A percentile compares a stretch with the other conserved stretches of the same genome.
Evolutionary conservation across 2,113 vertebrate genomes (phyloP).

Genomic region (Anthoscopus minutus): DNA sequence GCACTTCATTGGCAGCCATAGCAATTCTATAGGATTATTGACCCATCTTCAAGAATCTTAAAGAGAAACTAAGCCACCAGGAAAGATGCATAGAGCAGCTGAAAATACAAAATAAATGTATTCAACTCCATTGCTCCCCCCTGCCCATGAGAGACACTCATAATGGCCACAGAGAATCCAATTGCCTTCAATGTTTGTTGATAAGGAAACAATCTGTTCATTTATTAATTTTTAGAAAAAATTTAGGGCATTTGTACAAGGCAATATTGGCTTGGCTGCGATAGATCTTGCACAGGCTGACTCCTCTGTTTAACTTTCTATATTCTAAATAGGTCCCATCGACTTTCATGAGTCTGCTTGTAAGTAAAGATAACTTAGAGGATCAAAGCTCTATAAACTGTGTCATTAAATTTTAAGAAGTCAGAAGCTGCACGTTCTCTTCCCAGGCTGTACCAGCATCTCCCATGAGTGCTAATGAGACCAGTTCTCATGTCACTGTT

Average conservation of each 20-base stretch:
- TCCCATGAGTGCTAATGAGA: slow-evolving; percentile 47
- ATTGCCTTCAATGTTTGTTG: background rate
- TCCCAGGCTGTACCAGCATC: background rate
- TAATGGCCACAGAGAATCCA: background rate
- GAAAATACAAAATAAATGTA: background rate
- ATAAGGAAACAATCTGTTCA: background rate
- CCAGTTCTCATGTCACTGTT: background rate
- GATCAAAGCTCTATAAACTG: slow-evolving; percentile 56
- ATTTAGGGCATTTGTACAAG: background rate
- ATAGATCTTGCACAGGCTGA: background rate
- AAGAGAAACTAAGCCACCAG: background rate
- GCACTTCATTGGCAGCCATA: background rate
- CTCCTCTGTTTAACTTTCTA: slow-evolving; percentile 27
- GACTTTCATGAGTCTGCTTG: slow-evolving; percentile 59
- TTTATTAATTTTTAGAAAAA: slow-evolving; percentile 13
- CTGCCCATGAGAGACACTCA: background rate
- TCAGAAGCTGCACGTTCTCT: background rate
- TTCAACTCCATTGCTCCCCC: background rate
- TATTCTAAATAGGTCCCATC: slow-evolving; percentile 48
- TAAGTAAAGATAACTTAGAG: slow-evolving; percentile 60
- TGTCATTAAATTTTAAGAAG: slow-evolving; percentile 63
- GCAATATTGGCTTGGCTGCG: background rate
- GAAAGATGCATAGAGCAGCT: background rate
- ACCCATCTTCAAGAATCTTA: background rate
- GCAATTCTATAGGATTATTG: background rate